Evolutionary conservation across 2,113 vertebrate genomes (phyloP), one percentile per base, ranked within the genome.

Genomic region (Mungos mungo): DNA sequence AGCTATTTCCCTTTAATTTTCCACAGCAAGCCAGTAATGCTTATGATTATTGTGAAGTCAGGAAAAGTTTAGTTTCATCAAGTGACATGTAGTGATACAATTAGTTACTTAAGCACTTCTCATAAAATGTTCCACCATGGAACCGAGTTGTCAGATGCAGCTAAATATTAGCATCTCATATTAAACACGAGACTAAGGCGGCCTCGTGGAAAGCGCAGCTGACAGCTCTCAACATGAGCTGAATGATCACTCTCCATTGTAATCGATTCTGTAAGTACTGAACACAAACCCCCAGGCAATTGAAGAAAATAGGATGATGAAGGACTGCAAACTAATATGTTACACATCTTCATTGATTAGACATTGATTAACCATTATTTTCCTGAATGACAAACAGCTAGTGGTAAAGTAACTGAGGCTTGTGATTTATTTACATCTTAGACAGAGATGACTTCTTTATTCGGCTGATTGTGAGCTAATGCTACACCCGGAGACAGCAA

Each of bases 291-390:
- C 98, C 98, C 96, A 98, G 98, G 98, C 98, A 99, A 99, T 99
- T 99, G 99, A 98, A 98, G 99, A 99, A 99, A 99, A 99, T 98
- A 97, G 98, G 98, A 99, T 98, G 99, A 99, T 99, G 98, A 99
- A 99, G 99, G 99, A 99, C 98, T 98, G 98, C 98, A 99, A 99
- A 99, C 98, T 98, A 99, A 99, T 99, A 99, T 97, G 98, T 99
- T 99, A 99, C 99, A 99, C 98, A 98, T 99, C 99, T 98, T 98
- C 99, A 99, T 99, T 99, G 99, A 99, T 99, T 99, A 99, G 98
- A 98, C 98, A 99, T 99, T 98, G 99, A 99, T 99, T 99, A 99
- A 99, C 99, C 99, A 99, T 99, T 99, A 99, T 99, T 99, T 99
- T 98, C 98, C 98, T 98, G 98, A 99, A 99, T 99, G 99, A 99